These are phyloP conservation scores for Drosophila seguyi DNA, from an alignment of 1,140 invertebrate genomes.

Conservation along the genomic window DNA sequence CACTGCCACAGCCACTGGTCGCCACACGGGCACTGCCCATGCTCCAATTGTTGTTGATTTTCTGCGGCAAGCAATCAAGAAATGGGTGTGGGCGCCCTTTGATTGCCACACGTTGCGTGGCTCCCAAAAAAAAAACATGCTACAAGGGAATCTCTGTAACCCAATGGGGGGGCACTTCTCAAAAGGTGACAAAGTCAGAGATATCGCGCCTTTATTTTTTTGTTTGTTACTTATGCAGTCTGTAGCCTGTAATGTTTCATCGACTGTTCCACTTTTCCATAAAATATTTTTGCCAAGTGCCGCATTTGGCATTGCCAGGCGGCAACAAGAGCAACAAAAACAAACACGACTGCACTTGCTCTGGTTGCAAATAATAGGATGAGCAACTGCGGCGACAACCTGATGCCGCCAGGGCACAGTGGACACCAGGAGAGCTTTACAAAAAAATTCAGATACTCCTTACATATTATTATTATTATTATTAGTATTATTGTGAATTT, in stretches of 20 bases:
- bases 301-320: slow-evolving; percentile 64
- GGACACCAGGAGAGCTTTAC: too few relatives aligned
- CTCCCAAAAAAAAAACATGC: background rate
- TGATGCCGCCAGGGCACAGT: slow-evolving; percentile 31
- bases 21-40: slow-evolving; percentile 36
- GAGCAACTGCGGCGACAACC: slow-evolving; percentile 41
- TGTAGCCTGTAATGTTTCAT: slow-evolving; percentile 74
- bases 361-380: slow-evolving; percentile 60
- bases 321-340: slow-evolving; percentile 24
- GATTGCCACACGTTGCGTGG: slow-evolving; percentile 24
- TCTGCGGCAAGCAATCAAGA: slow-evolving; percentile 46
- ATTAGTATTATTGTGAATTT: too few relatives aligned
- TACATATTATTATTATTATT: too few relatives aligned
- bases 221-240: slow-evolving; percentile 54
- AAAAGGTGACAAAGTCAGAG: slow-evolving; percentile 16
- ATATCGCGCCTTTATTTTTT: slow-evolving; percentile 2
- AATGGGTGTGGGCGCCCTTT: slow-evolving; percentile 55
- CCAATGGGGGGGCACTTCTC: background rate
- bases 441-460: too few relatives aligned
- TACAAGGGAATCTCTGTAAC: background rate
- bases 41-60: slow-evolving; percentile 46
- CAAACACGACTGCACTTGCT: slow-evolving; percentile 44
- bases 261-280: slow-evolving; percentile 84
- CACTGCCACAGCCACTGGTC: slow-evolving; percentile 1
- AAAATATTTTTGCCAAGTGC: slow-evolving; percentile 83